phyloP scores from a whole-genome alignment of 2,113 vertebrate species.

The Hippopotamus amphibius region DNA sequence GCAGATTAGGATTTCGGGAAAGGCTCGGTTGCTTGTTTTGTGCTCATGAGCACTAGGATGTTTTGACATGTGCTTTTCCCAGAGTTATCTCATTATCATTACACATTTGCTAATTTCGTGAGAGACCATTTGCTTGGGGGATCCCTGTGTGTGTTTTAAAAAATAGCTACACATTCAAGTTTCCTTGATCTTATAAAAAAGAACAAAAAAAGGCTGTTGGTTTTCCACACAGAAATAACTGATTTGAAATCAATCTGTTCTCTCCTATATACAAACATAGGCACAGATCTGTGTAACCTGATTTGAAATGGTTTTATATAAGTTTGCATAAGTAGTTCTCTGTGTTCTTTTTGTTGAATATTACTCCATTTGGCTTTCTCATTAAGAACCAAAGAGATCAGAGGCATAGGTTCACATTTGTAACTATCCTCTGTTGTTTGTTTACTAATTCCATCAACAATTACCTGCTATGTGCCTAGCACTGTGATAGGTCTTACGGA shows the following conservation, averaged over 20 bases:
- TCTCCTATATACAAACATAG: not conserved
- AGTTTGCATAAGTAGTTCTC: not conserved
- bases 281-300: not conserved
- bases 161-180: constrained; percentile 61
- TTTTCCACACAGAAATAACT: constrained; percentile 54
- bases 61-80: constrained; percentile 65
- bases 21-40: not conserved
- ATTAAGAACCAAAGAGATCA: not conserved
- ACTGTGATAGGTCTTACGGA: not conserved
- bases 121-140: constrained; percentile 59
- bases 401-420: not conserved
- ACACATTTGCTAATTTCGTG: constrained; percentile 68
- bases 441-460: not conserved
- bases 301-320: not conserved
- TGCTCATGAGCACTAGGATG: not conserved
- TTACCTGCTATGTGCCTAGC: not conserved
- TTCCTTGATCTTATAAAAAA: constrained; percentile 59
- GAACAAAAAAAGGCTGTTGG: constrained; percentile 28
- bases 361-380: constrained; percentile 10
- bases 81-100: constrained; percentile 48
- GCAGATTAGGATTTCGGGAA: constrained; percentile 61
- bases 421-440: not conserved
- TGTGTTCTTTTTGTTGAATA: constrained; percentile 5
- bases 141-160: constrained; percentile 50
- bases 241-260: constrained; percentile 29